phyloP scores from a whole-genome alignment of 2,113 vertebrate species.

The Python bivittatus region DNA sequence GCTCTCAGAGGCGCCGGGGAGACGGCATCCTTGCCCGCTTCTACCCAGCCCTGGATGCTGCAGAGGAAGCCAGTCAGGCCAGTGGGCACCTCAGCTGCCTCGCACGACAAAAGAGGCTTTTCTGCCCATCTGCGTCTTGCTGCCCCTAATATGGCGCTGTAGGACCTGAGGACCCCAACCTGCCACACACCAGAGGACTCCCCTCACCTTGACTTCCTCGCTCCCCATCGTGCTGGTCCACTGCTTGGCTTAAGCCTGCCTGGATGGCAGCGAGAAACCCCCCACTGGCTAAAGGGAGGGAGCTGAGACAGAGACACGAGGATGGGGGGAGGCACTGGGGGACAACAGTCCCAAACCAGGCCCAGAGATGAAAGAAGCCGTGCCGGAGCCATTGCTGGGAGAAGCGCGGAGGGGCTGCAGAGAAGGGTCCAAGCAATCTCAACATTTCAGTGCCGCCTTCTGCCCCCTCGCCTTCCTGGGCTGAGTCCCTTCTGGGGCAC shows the following conservation, averaged over 20 bases:
- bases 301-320: constrained; percentile 51
- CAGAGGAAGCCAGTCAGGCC: not conserved
- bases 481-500: no score
- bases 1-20: constrained; percentile 57
- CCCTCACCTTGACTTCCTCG: not conserved
- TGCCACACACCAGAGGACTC: not conserved
- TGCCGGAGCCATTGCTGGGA: not conserved
- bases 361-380: not conserved
- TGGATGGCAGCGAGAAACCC: constrained; percentile 27
- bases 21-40: constrained; percentile 50
- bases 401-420: no score
- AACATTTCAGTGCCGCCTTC: not conserved
- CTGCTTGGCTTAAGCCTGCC: constrained; percentile 50
- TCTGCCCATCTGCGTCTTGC: not conserved
- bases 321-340: not conserved
- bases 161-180: not conserved
- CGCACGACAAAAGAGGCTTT: not conserved
- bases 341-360: not conserved
- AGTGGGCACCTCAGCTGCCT: not conserved
- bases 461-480: not conserved
- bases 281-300: constrained; percentile 45
- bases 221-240: constrained; percentile 34
- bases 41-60: constrained; percentile 26
- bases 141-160: not conserved
- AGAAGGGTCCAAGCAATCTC: not conserved